phyloP scores from a whole-genome alignment of 1,140 invertebrate genomes.

The Maniola jurtina region DNA sequence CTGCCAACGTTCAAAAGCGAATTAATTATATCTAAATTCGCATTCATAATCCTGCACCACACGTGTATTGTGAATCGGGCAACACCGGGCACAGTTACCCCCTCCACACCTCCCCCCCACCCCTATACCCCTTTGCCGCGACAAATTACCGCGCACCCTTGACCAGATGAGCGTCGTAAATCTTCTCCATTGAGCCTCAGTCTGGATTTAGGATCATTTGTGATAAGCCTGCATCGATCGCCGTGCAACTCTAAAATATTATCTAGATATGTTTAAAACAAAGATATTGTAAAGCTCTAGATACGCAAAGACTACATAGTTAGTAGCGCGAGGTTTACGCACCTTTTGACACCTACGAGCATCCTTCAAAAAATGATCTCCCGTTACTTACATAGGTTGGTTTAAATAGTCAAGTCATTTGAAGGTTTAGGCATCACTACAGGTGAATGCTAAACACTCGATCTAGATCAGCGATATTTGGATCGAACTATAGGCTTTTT shows the following conservation, averaged over 20 bases:
- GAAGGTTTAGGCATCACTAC: too few species aligned
- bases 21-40: conserved; percentile 10
- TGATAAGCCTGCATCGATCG: conserved; percentile 6
- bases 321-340: too few species aligned
- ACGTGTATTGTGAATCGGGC: conserved; percentile 32
- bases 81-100: conserved; percentile 37
- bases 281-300: too few species aligned
- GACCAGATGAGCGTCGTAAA: conserved; percentile 69
- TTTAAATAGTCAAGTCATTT: too few species aligned
- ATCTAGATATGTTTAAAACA: background rate
- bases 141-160: conserved; percentile 62
- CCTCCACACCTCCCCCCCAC: background rate
- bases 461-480: too few species aligned
- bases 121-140: conserved; percentile 32
- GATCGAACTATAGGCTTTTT: too few species aligned
- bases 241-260: background rate
- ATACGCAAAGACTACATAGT: too few species aligned
- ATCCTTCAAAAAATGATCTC: too few species aligned
- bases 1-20: background rate
- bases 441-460: too few species aligned
- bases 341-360: too few species aligned
- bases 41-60: conserved; percentile 22
- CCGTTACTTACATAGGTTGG: too few species aligned
- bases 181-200: conserved; percentile 64
- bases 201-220: conserved; percentile 23